Base-by-base conservation (phyloP, 2,113 vertebrate genomes). In the Coreoperca whiteheadi region DNA sequence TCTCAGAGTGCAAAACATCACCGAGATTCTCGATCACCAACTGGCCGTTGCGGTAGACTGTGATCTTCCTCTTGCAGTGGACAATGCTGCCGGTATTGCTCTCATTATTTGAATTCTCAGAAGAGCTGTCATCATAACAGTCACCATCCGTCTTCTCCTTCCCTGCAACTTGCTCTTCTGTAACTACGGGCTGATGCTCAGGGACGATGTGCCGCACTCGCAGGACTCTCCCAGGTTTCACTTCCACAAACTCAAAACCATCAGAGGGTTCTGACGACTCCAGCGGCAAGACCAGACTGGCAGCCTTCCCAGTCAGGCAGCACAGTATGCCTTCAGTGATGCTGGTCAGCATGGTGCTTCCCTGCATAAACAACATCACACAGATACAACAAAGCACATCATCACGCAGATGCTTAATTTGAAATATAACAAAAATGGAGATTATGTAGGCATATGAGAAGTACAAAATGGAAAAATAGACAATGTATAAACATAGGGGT, bases 21-120 rank as follows among this genome's bases (percentile, higher is more conserved):
- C 96, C 96, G n/a, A 98, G 96, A 88, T 99, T 99, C 93, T 99
- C 97, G 1, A 99, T 98, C 60, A 98, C 96, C 79, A 99, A 93
- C 85, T 99, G 97, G 32, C 98, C 98, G 0, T 97, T 97, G 83
- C 98, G 98, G 91, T 98, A 99, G 12, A 99, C 94, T 0, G 97
- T 98, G 94, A 99, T 99, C 66, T 96, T 96, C 68, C 98, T 96
- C 66, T 97, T 97, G 94, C 98, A 99, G 89, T 94, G 97, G 81
- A 99, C 97, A 0, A 94, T 95, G 21, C 77, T 91, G 81, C 43
- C 67, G 1, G 10, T n/a, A 2, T 54, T 53, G 28, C 37, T 37
- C 18, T 75, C 48, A 9, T 50, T 68, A 1, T 30, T 53, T 15
- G 41, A 46, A 2, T 83, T 80, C 39, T 80, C 83, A 43, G 57